Conservation (phyloP, 2,888 invertebrate species). For the Tetragonula carbonaria region DNA sequence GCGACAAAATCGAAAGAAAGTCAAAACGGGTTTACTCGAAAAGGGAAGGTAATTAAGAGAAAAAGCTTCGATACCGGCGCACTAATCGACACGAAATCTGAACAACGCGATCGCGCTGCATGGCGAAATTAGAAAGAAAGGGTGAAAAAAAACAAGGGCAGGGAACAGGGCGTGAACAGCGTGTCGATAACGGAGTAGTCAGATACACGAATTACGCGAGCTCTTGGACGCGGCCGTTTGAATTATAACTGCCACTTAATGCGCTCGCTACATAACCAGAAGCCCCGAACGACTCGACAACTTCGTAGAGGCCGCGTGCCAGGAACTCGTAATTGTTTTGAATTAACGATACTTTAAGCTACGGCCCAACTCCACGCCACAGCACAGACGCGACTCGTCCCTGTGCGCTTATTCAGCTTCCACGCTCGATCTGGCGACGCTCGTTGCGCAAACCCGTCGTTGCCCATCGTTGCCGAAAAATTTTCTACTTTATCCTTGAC, state of each 20-base stretch:
- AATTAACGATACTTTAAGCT: conserved; percentile 74
- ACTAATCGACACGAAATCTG: no score
- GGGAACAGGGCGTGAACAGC: background rate
- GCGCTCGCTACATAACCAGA: conserved; percentile 63
- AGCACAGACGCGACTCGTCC: conserved; percentile 29
- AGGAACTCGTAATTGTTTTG: conserved; percentile 75
- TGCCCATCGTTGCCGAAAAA: no score
- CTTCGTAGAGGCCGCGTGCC: conserved; percentile 70
- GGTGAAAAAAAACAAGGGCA: background rate
- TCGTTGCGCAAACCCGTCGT: background rate
- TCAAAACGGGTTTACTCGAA: background rate
- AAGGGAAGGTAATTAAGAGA: no score
- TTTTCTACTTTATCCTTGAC: no score
- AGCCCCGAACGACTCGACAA: conserved; percentile 62
- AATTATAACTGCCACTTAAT: conserved; percentile 68
- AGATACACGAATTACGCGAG: conserved; percentile 37
- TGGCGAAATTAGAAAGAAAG: no score
- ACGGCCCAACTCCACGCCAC: conserved; percentile 54
- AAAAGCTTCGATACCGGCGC: no score
- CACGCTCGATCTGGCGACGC: conserved; percentile 7
- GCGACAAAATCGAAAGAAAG: background rate
- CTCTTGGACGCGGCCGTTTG: conserved; percentile 57
- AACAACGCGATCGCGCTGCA: no score
- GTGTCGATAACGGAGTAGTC: conserved; percentile 38
- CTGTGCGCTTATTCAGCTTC: conserved; percentile 5